Evolutionary conservation across 2,888 invertebrate species (phyloP), one percentile per base, ranked within the genome.

Genomic region (Magallana nippona): DNA sequence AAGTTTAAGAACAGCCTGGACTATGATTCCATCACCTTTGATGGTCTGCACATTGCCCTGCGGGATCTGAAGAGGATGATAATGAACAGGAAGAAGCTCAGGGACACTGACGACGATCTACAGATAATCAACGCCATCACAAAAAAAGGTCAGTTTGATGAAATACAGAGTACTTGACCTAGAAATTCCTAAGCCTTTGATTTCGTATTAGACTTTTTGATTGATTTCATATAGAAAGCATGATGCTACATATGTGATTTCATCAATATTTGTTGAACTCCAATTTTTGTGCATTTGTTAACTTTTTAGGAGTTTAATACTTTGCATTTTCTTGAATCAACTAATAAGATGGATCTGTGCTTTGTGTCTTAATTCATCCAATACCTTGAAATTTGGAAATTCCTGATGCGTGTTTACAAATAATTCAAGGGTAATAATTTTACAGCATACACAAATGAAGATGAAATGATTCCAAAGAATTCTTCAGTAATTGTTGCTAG

Each of bases 1-100:
- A 99, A 99, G 95, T 99, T 99, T 94, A 99, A 99, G 95, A 98
- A 98, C 93, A 97, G 98, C 86, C 95, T 98, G 93, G 98, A 98
- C 94, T 98, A 97, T 95, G 98, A 99, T 94, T 98, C 98, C 11
- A 96, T 99, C 87, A 98, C 98, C 62, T 98, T 99, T 94, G 98
- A 99, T 96, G 99, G 99, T 85, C 95, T 99, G 85, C 97, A 98
- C 94, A 98, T 99, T 93, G 98, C 98, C 78, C 97, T 99, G 89
- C 97, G 96, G 79, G 99, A 99, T 94, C 95, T 99, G 88, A 99
- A 99, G 95, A 97, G 98, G 92, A 96, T 97, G 83, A 99, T 99
- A 91, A 96, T 98, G 86, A 97, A 98, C 92, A 98, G 99, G 94
- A 99, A 99, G 94, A 96, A 98, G 83, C 96, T 99, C 92, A 98